Evolutionary conservation across 2,113 vertebrate genomes (phyloP).

Genomic region (Myrmecobius fasciatus): DNA sequence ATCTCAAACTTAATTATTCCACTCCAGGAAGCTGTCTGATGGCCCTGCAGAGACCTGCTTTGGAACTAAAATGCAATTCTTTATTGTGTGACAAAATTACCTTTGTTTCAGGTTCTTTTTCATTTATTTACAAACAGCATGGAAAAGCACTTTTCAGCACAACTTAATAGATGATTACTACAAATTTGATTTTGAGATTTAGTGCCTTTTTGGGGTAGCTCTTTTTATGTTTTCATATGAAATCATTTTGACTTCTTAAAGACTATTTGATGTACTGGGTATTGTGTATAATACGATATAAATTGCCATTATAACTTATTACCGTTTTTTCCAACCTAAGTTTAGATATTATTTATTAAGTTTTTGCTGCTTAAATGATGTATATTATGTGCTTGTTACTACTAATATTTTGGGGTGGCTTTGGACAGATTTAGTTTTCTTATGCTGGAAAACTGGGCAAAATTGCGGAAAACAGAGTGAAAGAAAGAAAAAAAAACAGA

Average conservation of each 20-base stretch:
- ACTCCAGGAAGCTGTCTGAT: slow-evolving; percentile 74
- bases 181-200: slow-evolving; percentile 53
- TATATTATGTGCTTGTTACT: slow-evolving; percentile 57
- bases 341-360: slow-evolving; percentile 75
- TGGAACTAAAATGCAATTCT: slow-evolving; percentile 64
- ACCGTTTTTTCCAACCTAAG: slow-evolving; percentile 60
- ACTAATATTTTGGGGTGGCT: slow-evolving; percentile 59
- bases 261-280: slow-evolving; percentile 40
- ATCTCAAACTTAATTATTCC: slow-evolving; percentile 80
- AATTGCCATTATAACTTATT: slow-evolving; percentile 70
- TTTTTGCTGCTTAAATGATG: slow-evolving; percentile 67
- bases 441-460: slow-evolving; percentile 54
- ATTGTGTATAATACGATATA: slow-evolving; percentile 74
- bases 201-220: slow-evolving; percentile 32
- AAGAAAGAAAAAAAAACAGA: background rate
- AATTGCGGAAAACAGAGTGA: slow-evolving; percentile 49
- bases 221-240: slow-evolving; percentile 51
- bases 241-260: slow-evolving; percentile 60
- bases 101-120: slow-evolving; percentile 60
- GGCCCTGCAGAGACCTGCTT: slow-evolving; percentile 66
- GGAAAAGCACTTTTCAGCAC: slow-evolving; percentile 55
- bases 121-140: slow-evolving; percentile 64
- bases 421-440: slow-evolving; percentile 67
- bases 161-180: slow-evolving; percentile 62
- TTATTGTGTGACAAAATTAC: slow-evolving; percentile 69